A percentile compares a stretch with the other conserved stretches of the same genome.
phyloP scores from a whole-genome alignment of 37 sponge, comb jelly and placozoan species.

The Amphimedon queenslandica region DNA sequence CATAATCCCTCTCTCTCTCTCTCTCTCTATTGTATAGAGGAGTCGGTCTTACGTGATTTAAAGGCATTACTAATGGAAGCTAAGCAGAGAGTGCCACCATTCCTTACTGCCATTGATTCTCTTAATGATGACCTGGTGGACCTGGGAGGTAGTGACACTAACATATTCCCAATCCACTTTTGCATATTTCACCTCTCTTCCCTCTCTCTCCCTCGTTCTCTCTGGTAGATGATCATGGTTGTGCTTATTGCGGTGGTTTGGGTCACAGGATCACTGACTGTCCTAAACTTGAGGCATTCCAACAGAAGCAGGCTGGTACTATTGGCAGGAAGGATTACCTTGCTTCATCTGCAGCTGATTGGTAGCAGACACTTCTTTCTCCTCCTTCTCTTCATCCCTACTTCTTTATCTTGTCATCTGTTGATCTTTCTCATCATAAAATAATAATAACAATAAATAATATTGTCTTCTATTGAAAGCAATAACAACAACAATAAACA shows the following conservation, averaged over 20 bases:
- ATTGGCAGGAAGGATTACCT: constrained; percentile 92
- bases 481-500: too few species aligned
- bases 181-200: neutral
- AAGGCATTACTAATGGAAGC: constrained; percentile 94
- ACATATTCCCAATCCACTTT: neutral
- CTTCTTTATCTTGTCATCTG: too few species aligned
- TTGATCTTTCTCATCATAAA: too few species aligned
- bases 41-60: constrained; percentile 87
- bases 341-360: constrained; percentile 89
- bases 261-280: constrained; percentile 98
- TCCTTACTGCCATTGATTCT: constrained; percentile 72
- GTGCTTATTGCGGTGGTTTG: constrained; percentile 94
- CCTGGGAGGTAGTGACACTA: constrained; percentile 45
- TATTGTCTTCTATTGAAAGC: too few species aligned
- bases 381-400: too few species aligned
- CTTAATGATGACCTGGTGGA: constrained; percentile 62
- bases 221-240: constrained; percentile 73
- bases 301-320: constrained; percentile 78
- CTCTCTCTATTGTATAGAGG: too few species aligned
- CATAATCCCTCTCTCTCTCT: too few species aligned
- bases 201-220: neutral
- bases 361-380: constrained; percentile 37
- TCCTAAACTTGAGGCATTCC: constrained; percentile 92
- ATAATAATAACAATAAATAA: too few species aligned
- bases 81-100: constrained; percentile 88